A percentile compares a stretch with the other conserved stretches of the same genome.
Evolutionary conservation across 2,113 vertebrate genomes (phyloP).

Genomic region (Lucifuga dentata): DNA sequence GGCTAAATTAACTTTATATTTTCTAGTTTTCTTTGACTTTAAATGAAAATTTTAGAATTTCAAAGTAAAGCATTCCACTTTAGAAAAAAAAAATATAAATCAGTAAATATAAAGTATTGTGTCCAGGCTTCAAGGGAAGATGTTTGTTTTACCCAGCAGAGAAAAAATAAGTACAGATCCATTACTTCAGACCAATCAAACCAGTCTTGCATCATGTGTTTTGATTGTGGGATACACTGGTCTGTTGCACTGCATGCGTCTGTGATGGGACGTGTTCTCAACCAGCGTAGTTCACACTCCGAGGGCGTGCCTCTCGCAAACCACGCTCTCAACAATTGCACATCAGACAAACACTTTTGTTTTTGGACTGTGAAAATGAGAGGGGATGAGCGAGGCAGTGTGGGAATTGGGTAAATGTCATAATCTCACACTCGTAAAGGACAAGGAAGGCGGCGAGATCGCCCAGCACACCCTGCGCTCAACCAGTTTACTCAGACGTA

Average conservation of each 20-base stretch:
- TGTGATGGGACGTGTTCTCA: conserved; percentile 42
- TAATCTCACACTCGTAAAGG: conserved; percentile 80
- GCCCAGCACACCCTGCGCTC: conserved; percentile 64
- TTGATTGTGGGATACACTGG: conserved; percentile 57
- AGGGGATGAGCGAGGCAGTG: conserved; percentile 58
- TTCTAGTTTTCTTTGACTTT: too few relatives aligned
- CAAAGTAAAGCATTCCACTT: too few relatives aligned
- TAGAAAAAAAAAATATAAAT: too few relatives aligned
- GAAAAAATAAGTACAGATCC: conserved; percentile 9
- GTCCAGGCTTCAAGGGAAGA: neutral
- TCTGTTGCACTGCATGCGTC: conserved; percentile 35
- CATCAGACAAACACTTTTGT: conserved; percentile 77
- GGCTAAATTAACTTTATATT: too few relatives aligned
- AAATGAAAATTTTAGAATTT: too few relatives aligned
- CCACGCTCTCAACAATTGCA: conserved; percentile 54
- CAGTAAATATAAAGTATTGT: neutral
- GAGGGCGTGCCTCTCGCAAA: conserved; percentile 67
- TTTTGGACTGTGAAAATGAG: conserved; percentile 77
- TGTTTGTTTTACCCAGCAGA: neutral
- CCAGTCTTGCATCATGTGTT: conserved; percentile 74
- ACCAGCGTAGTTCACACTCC: conserved; percentile 26
- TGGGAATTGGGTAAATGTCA: conserved; percentile 80
- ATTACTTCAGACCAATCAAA: conserved; percentile 52
- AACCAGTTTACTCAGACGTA: conserved; percentile 59
- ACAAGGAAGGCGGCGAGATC: conserved; percentile 53